A percentile compares a stretch with the other conserved stretches of the same genome.
phyloP scores from a whole-genome alignment of 2,113 vertebrate species.

The Mastomys coucha region DNA sequence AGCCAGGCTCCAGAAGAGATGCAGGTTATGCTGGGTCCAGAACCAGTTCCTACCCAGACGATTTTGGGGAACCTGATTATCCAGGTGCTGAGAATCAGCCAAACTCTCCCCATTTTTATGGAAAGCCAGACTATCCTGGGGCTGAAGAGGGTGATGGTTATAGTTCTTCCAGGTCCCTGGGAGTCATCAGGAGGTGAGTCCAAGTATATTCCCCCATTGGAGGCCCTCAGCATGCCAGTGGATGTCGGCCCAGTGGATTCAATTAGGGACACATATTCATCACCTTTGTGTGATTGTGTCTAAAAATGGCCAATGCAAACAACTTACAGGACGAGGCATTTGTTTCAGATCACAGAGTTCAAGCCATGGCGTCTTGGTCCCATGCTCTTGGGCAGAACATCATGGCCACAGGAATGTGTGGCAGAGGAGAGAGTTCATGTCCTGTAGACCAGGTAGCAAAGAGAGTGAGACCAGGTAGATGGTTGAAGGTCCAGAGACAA shows the following conservation, averaged over 20 bases:
- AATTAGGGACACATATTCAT: not conserved
- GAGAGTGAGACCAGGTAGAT: not conserved
- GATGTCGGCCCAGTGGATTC: not conserved
- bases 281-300: not conserved
- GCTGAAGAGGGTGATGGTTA: slow-evolving; percentile 77
- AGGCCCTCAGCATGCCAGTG: not conserved
- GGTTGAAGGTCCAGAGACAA: not conserved
- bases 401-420: not conserved
- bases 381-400: not conserved
- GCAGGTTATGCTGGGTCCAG: not conserved
- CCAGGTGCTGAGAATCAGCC: slow-evolving; percentile 27
- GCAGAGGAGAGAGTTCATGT: not conserved
- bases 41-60: not conserved
- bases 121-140: slow-evolving; percentile 82
- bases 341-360: not conserved
- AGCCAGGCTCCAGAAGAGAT: slow-evolving; percentile 39
- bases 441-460: not conserved
- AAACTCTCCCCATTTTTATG: slow-evolving; percentile 65
- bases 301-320: not conserved
- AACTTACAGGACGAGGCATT: not conserved
- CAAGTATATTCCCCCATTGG: not conserved
- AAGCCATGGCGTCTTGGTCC: not conserved
- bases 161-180: slow-evolving; percentile 89
- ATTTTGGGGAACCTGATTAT: slow-evolving; percentile 84
- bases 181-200: slow-evolving; percentile 90